phyloP scores from a whole-genome alignment of 2,113 vertebrate species.

The Prunella fulvescens region DNA sequence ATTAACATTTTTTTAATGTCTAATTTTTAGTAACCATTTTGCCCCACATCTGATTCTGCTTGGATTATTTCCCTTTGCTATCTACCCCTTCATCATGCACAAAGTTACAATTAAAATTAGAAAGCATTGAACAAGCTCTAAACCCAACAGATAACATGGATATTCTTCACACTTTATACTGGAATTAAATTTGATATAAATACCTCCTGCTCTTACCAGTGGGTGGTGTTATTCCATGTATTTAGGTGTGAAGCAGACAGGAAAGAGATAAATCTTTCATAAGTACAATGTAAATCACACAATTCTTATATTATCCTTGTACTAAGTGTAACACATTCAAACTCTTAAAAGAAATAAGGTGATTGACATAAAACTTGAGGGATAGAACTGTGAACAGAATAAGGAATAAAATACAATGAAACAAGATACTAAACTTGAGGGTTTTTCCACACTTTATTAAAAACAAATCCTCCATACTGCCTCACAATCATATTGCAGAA shows the following conservation, averaged over 20 bases:
- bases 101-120: constrained; percentile 66
- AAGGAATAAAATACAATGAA: constrained; percentile 54
- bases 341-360: constrained; percentile 56
- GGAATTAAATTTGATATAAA: constrained; percentile 81
- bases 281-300: constrained; percentile 79
- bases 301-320: constrained; percentile 71
- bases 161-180: constrained; percentile 77
- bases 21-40: constrained; percentile 58
- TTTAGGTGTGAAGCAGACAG: constrained; percentile 88
- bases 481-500: constrained; percentile 17
- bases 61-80: constrained; percentile 48
- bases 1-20: constrained; percentile 33
- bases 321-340: constrained; percentile 67
- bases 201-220: constrained; percentile 99
- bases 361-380: constrained; percentile 41
- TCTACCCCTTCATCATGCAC: constrained; percentile 73
- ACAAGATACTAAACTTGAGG: constrained; percentile 40
- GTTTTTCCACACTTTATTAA: constrained; percentile 56
- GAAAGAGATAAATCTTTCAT: constrained; percentile 90
- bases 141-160: constrained; percentile 74
- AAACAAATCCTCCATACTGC: constrained; percentile 43
- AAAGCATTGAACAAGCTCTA: constrained; percentile 75
- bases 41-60: constrained; percentile 65
- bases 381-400: constrained; percentile 26
- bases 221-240: constrained; percentile 87